Percentiles rank a stretch among this genome's conserved stretches.
Evolutionary conservation across 1,140 invertebrate genomes (phyloP).

Genomic region (Chironomus tepperi): DNA sequence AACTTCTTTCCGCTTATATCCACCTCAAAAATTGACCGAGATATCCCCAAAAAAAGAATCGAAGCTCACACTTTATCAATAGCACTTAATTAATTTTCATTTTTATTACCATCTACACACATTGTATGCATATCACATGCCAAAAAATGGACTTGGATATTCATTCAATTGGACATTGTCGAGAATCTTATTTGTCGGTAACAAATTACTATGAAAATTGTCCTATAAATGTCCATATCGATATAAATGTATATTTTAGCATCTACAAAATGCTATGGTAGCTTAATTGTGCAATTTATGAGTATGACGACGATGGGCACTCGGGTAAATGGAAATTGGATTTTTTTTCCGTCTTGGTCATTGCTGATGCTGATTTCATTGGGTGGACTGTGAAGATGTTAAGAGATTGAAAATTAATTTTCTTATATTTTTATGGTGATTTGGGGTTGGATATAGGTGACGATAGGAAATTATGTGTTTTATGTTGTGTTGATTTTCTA

Average conservation of each 20-base stretch:
- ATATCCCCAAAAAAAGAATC: not conserved
- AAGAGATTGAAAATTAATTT: too few species aligned
- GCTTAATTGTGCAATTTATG: not conserved
- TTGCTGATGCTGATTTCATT: not conserved
- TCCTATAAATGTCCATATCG: not conserved
- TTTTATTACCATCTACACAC: not conserved
- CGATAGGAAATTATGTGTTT: too few species aligned
- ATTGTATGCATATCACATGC: not conserved
- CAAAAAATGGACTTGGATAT: not conserved
- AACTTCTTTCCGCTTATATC: too few species aligned
- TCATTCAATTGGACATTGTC: not conserved
- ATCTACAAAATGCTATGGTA: not conserved
- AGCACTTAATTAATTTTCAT: not conserved
- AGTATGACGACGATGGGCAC: not conserved
- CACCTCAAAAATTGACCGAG: too few species aligned
- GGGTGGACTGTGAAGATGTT: too few species aligned
- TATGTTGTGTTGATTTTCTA: too few species aligned
- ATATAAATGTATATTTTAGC: slow-evolving; percentile 4
- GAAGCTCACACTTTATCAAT: not conserved
- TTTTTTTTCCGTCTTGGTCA: not conserved
- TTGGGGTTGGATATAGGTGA: too few species aligned
- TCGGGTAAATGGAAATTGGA: not conserved
- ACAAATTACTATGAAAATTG: not conserved
- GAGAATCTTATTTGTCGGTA: too few species aligned
- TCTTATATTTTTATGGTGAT: too few species aligned